Evolutionary conservation across 2,797 vertebrate genomes (phyloP).

Genomic region (Eremophila alpestris): DNA sequence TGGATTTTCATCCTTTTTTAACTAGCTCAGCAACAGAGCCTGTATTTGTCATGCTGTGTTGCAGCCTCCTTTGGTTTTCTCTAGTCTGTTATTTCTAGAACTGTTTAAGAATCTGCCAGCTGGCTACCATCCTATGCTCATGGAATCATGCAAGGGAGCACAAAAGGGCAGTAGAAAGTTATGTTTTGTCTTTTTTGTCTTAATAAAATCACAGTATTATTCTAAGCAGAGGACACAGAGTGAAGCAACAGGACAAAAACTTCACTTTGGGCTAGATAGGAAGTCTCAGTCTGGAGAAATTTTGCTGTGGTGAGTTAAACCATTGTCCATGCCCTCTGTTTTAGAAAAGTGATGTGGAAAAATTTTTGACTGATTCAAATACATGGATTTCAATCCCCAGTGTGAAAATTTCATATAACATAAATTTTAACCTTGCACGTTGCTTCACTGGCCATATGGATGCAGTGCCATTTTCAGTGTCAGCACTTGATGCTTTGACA

Average conservation of each 20-base stretch:
- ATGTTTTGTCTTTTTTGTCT: neutral
- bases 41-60: neutral
- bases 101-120: neutral
- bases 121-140: neutral
- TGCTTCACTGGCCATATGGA: neutral
- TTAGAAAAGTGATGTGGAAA: neutral
- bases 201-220: neutral
- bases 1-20: neutral
- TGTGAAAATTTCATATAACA: neutral
- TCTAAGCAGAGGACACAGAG: neutral
- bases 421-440: neutral
- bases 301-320: neutral
- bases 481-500: neutral
- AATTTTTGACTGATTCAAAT: neutral
- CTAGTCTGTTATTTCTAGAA: slow-evolving; percentile 1
- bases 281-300: neutral
- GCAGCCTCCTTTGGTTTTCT: neutral
- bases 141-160: neutral
- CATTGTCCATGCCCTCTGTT: neutral
- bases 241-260: neutral
- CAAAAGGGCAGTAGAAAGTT: neutral
- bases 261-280: neutral
- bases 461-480: neutral
- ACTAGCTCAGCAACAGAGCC: neutral
- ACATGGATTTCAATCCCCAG: neutral